Conservation (phyloP, 2,113 vertebrate genomes). For the Cheilinus undulatus region DNA sequence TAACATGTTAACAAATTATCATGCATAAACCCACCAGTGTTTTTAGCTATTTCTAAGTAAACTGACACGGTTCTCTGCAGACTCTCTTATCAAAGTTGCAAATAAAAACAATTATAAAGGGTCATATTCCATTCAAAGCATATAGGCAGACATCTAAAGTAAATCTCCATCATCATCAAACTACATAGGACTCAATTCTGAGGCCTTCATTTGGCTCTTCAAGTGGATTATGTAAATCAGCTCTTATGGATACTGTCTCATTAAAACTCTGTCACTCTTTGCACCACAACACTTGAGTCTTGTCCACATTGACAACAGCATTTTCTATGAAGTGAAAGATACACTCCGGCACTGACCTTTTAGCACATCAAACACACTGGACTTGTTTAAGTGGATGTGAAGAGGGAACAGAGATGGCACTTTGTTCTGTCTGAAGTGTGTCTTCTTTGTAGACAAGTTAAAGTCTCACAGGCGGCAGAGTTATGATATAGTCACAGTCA, state of each 20-base stretch:
- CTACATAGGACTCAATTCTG: neutral
- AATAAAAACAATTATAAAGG: neutral
- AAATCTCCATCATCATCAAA: slow-evolving; percentile 1
- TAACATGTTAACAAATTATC: neutral
- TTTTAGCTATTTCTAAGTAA: neutral
- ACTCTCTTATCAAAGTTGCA: neutral
- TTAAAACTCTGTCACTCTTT: slow-evolving; percentile 18
- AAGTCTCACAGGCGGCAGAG: neutral
- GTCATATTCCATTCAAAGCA: neutral
- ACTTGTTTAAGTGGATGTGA: slow-evolving; percentile 17
- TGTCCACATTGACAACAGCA: slow-evolving; percentile 5
- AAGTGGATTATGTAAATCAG: slow-evolving; percentile 35
- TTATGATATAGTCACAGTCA: neutral
- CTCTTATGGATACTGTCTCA: slow-evolving; percentile 11
- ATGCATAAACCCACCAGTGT: neutral
- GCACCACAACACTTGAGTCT: slow-evolving; percentile 16
- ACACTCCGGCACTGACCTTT: slow-evolving; percentile 5
- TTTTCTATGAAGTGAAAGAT: slow-evolving; percentile 5
- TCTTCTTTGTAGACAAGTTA: neutral
- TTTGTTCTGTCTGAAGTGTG: slow-evolving; percentile 23
- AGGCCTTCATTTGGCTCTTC: slow-evolving; percentile 19
- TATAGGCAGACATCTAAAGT: neutral
- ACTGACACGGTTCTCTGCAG: neutral
- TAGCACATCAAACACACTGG: slow-evolving; percentile 10
- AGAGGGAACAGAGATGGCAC: slow-evolving; percentile 26